Evolutionary conservation across 2,888 invertebrate species (phyloP).

Genomic region (Synergus laeviventris): DNA sequence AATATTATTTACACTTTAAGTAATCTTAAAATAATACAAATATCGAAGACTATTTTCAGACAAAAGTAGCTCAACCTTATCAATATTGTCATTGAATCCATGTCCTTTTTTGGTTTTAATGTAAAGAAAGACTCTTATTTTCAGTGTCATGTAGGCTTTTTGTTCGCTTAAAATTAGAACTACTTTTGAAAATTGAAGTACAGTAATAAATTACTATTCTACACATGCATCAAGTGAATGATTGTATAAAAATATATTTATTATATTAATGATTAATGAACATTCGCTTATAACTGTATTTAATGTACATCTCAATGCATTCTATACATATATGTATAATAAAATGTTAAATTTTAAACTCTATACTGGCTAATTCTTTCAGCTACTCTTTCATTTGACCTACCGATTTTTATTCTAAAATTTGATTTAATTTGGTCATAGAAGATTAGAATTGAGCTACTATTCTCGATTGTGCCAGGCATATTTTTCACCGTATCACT

Average conservation of each 20-base stretch:
- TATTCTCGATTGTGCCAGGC: not conserved
- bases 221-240: slow-evolving; percentile 13
- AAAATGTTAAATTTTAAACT: slow-evolving; percentile 26
- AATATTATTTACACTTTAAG: too few species aligned
- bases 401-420: not conserved
- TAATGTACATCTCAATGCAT: not conserved
- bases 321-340: slow-evolving; percentile 13
- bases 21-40: not conserved
- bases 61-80: not conserved
- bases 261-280: slow-evolving; percentile 36
- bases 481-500: not conserved
- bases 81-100: not conserved
- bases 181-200: not conserved
- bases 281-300: slow-evolving; percentile 8
- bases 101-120: not conserved
- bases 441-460: slow-evolving; percentile 12
- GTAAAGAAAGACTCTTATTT: not conserved
- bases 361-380: not conserved
- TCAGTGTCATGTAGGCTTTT: not conserved
- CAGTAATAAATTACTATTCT: not conserved
- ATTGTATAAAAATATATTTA: slow-evolving; percentile 40
- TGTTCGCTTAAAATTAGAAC: not conserved
- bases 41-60: not conserved
- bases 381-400: not conserved
- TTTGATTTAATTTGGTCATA: not conserved